Base-by-base conservation (phyloP, 2,113 vertebrate species). In the Gymnarchus niloticus region DNA sequence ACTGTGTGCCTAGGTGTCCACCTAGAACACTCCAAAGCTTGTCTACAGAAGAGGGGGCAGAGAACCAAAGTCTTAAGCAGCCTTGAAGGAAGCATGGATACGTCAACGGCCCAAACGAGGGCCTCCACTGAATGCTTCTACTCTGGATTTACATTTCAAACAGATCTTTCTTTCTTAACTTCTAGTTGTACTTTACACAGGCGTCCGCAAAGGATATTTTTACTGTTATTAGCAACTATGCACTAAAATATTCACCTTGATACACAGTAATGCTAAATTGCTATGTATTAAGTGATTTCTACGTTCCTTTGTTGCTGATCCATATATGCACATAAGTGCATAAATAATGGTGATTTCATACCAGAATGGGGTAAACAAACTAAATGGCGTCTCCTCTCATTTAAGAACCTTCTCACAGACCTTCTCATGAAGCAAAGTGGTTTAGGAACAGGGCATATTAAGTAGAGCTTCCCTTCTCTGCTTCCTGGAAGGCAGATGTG, bases 1-100 rank as follows among this genome's bases (percentile, higher is more conserved):
- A 89, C 88, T 91, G 89, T 89, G 76, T 87, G n/a, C 49, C 6
- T 82, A 77, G 83, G 80, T 88, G 87, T 86, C n/a, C 46, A 59
- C n/a, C 10, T 33, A 89, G 89, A 88, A 89, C 83, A 82, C 56
- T 85, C 86, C 87, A 57, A 56, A 84, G 59, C 52, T 37, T 81
- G 51, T 69, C 21, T 69, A 54, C 25, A 17, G 33, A 69, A 52
- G 17, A 19, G 12, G 83, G 25, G 65, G 48, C 17, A 25, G 65
- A 65, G 44, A 84, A 54, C 10, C 25, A 8, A 69, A 14, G 46
- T 52, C 25, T 84, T 51, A 52, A 84, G 17, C 57, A 52, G 23
- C 56, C 37, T 46, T 65, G 83, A 49, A 83, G 59, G n/a, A 73
- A 56, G 82, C 23, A n/a, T 17, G 37, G 61, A 14, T 19, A 52